These are phyloP conservation scores for Allobates femoralis DNA, from an alignment of 2,797 vertebrate genomes.

Conservation along the genomic window DNA sequence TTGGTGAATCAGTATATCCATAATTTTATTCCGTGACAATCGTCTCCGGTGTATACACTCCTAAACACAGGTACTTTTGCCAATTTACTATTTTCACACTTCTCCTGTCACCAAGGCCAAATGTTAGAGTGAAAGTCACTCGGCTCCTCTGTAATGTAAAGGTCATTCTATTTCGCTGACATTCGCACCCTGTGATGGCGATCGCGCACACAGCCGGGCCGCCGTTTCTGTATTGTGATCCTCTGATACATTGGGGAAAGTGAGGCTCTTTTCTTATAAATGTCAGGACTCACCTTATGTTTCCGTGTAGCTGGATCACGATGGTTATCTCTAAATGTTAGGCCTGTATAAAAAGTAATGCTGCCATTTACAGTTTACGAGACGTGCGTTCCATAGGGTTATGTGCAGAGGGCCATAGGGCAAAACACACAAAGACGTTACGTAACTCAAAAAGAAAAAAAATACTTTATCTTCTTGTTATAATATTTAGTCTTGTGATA, in stretches of 20 bases:
- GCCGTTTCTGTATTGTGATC: slow-evolving; percentile 9
- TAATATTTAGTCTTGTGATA: background rate
- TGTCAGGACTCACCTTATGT: slow-evolving; percentile 41
- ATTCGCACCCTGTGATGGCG: slow-evolving; percentile 25
- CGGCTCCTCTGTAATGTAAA: slow-evolving; percentile 32
- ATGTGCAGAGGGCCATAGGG: background rate
- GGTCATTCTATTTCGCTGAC: slow-evolving; percentile 44
- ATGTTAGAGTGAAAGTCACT: slow-evolving; percentile 12
- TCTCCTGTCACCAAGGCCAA: slow-evolving; percentile 30
- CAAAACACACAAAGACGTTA: background rate
- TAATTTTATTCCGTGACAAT: slow-evolving; percentile 21
- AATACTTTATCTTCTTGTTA: background rate
- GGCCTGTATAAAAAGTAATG: background rate
- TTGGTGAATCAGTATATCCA: slow-evolving; percentile 11
- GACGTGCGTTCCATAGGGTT: background rate
- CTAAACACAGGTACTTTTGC: slow-evolving; percentile 51
- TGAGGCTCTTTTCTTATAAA: slow-evolving; percentile 20
- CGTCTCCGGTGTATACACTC: slow-evolving; percentile 43
- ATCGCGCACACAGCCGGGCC: background rate
- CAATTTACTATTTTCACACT: slow-evolving; percentile 57
- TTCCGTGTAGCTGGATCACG: slow-evolving; percentile 20
- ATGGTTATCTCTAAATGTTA: slow-evolving; percentile 29
- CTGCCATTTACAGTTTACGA: slow-evolving; percentile 19
- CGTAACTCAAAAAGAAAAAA: background rate
- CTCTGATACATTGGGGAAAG: slow-evolving; percentile 27